phyloP scores from a whole-genome alignment of 2,113 vertebrate species.

The Leptobrachium leishanense region DNA sequence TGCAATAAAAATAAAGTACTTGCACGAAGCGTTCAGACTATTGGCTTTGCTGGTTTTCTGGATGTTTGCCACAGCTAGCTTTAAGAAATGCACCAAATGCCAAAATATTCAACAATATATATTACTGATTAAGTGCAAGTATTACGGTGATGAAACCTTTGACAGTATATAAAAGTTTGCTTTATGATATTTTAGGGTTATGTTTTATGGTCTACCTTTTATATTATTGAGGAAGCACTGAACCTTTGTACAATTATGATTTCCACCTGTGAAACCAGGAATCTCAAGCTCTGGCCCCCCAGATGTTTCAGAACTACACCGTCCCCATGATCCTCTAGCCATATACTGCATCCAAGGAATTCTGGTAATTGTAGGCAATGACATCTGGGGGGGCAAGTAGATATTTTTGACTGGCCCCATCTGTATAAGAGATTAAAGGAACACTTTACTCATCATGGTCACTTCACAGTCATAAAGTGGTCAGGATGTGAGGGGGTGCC shows the following conservation, averaged over 20 bases:
- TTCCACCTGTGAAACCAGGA: not conserved
- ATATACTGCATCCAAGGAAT: too few relatives aligned
- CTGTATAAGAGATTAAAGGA: too few relatives aligned
- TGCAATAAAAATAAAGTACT: conserved; percentile 1
- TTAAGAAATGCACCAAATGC: conserved; percentile 11
- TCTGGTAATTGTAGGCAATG: too few relatives aligned
- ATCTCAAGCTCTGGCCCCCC: too few relatives aligned
- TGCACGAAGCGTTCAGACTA: conserved; percentile 2
- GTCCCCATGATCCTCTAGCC: too few relatives aligned
- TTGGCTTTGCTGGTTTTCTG: conserved; percentile 16
- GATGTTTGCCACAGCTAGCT: conserved; percentile 7
- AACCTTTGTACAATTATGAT: not conserved
- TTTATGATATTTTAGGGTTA: not conserved
- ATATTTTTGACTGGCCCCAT: too few relatives aligned
- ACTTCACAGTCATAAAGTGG: too few relatives aligned
- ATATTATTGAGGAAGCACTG: not conserved
- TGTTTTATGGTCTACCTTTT: not conserved
- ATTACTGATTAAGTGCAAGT: not conserved
- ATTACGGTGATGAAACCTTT: conserved; percentile 1
- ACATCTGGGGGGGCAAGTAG: too few relatives aligned
- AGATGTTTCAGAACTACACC: too few relatives aligned
- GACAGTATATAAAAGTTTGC: conserved; percentile 1
- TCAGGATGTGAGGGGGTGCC: too few relatives aligned
- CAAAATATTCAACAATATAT: conserved; percentile 5
- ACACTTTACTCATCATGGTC: too few relatives aligned